These are phyloP conservation scores for Ecliptopera silaceata DNA, from an alignment of 2,888 invertebrate species.

Conservation along the genomic window DNA sequence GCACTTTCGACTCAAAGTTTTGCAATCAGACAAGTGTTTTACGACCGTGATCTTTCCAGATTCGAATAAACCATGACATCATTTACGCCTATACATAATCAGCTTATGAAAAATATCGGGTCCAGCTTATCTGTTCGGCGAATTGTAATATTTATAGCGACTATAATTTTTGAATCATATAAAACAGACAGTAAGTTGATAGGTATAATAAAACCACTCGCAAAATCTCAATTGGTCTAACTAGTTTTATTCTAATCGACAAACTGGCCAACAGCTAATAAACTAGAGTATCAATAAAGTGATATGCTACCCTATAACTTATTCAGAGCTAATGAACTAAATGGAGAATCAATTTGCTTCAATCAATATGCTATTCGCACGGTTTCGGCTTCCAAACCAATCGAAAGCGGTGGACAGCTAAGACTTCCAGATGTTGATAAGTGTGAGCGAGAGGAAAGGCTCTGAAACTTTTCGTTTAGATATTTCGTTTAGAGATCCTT, in stretches of 20 bases:
- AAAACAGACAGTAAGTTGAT: not conserved
- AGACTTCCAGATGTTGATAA: too few relatives aligned
- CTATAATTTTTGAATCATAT: constrained; percentile 15
- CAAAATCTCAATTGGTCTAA: not conserved
- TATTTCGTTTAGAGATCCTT: not conserved
- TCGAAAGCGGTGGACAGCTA: not conserved
- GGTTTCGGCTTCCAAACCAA: not conserved
- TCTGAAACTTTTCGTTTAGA: too few relatives aligned
- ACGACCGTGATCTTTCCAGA: constrained; percentile 44
- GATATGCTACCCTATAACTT: not conserved
- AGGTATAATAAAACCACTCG: not conserved
- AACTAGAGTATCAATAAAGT: not conserved
- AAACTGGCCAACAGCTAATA: not conserved
- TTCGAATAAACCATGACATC: constrained; percentile 44
- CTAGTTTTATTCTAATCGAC: not conserved
- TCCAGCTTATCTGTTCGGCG: constrained; percentile 37
- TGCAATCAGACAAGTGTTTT: constrained; percentile 6
- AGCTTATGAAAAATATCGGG: constrained; percentile 28
- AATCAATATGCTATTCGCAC: constrained; percentile 26
- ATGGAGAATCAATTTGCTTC: constrained; percentile 20
- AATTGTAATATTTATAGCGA: constrained; percentile 41
- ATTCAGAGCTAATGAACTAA: constrained; percentile 1
- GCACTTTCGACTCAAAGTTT: not conserved
- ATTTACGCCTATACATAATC: constrained; percentile 35
- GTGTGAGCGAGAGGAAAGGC: too few relatives aligned